Conservation (phyloP, 2,113 vertebrate species). For the Acrocephalus kingi region DNA sequence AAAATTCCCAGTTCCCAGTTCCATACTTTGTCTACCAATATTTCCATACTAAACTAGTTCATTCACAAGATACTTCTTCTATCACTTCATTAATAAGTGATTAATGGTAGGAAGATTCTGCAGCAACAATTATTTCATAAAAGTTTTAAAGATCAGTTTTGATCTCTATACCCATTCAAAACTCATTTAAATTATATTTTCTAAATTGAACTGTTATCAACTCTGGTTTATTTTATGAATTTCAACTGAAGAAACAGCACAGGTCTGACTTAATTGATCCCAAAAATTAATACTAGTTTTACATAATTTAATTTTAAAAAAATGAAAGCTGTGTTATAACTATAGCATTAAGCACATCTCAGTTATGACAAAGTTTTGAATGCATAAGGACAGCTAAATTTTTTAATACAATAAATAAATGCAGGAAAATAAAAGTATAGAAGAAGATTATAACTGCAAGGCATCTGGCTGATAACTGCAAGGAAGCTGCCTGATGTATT, state of each 20-base stretch:
- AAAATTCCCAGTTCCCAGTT: not conserved
- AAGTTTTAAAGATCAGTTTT: not conserved
- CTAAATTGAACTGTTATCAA: not conserved
- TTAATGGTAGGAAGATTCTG: not conserved
- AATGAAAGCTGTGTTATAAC: not conserved
- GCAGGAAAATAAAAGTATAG: not conserved
- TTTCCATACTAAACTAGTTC: not conserved
- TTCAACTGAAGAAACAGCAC: not conserved
- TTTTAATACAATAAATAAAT: not conserved
- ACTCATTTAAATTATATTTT: not conserved
- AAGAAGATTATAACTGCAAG: not conserved
- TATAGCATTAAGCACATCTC: not conserved
- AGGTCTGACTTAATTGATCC: not conserved
- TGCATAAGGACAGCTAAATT: not conserved
- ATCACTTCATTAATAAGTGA: not conserved
- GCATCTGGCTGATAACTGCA: not conserved
- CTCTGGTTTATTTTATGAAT: not conserved
- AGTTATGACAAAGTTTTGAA: not conserved
- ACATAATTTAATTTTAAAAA: not conserved
- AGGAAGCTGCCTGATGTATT: not conserved
- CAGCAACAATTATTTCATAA: not conserved
- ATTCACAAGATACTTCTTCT: not conserved
- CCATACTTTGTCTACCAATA: not conserved
- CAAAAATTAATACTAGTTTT: not conserved
- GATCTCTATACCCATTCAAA: not conserved